Evolutionary conservation across 2,797 vertebrate species (phyloP).

Genomic region (Paedocypris micromegethes): DNA sequence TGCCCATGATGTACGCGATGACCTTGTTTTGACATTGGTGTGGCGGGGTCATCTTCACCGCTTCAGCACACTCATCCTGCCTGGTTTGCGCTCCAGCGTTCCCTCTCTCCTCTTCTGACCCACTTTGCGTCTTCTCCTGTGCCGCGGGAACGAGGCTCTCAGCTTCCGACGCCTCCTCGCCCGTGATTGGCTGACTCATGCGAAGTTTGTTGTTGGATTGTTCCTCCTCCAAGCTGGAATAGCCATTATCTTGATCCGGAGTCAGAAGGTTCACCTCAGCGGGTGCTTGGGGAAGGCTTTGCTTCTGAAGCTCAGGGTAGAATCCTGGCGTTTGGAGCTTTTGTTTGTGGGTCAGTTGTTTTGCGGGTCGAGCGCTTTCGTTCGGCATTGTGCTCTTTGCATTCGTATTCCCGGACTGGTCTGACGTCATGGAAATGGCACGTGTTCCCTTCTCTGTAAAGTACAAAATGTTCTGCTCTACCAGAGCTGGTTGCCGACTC

Average conservation of each 20-base stretch:
- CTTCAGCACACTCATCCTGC: too few species aligned
- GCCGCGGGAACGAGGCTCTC: background rate
- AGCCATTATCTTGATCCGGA: constrained; percentile 83
- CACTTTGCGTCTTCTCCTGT: background rate
- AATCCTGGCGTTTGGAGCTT: constrained; percentile 43
- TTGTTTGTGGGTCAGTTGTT: constrained; percentile 51
- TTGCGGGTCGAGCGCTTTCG: constrained; percentile 63
- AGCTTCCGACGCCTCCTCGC: constrained; percentile 22
- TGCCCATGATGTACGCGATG: constrained; percentile 94
- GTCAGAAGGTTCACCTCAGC: constrained; percentile 50
- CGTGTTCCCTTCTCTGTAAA: too few species aligned
- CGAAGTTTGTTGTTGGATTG: constrained; percentile 51
- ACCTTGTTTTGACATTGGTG: constrained; percentile 75
- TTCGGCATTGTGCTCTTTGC: constrained; percentile 34
- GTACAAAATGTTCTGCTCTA: constrained; percentile 7
- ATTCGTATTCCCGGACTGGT: constrained; percentile 41
- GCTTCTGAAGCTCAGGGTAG: constrained; percentile 39
- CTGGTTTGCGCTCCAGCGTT: too few species aligned
- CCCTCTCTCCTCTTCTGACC: too few species aligned
- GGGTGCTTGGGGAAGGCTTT: constrained; percentile 34
- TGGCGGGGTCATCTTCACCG: too few species aligned
- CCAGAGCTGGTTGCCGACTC: constrained; percentile 21
- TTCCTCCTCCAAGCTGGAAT: constrained; percentile 87
- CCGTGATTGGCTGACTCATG: constrained; percentile 27
- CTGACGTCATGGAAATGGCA: constrained; percentile 40